A percentile compares a stretch with the other conserved stretches of the same genome.
phyloP scores from a whole-genome alignment of 1,140 invertebrate genomes.

The Sarcophaga bullata region DNA sequence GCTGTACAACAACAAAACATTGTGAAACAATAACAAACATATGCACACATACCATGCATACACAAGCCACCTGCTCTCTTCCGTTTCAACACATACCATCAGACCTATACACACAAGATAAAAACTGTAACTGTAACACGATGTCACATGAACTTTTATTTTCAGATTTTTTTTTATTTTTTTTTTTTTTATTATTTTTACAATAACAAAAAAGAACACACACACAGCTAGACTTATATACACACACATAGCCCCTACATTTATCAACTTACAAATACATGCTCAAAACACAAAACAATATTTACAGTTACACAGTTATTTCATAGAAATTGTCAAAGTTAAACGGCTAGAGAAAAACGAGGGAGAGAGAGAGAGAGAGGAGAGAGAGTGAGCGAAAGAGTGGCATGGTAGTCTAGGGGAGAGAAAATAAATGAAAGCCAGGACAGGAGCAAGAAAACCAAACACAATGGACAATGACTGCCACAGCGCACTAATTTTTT shows the following conservation, averaged over 20 bases:
- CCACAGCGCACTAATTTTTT: slow-evolving; percentile 16
- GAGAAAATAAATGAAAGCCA: neutral
- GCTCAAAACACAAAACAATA: neutral
- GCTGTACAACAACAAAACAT: neutral
- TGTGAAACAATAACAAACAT: neutral
- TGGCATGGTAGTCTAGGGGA: neutral
- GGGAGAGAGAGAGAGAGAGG: too few relatives aligned
- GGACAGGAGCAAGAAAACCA: neutral
- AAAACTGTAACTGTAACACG: neutral
- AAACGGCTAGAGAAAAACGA: too few relatives aligned
- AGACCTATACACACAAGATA: too few relatives aligned
- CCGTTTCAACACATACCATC: too few relatives aligned
- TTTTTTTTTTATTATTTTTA: neutral
- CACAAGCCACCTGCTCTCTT: too few relatives aligned
- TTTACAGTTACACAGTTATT: neutral
- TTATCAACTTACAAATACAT: too few relatives aligned
- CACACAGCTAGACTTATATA: neutral
- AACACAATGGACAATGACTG: neutral
- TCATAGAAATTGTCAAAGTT: neutral
- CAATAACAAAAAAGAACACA: neutral
- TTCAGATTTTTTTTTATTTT: neutral
- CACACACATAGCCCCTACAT: neutral
- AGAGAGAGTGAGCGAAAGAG: neutral
- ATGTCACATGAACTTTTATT: slow-evolving; percentile 14
- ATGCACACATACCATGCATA: neutral